Evolutionary conservation across 2,888 invertebrate genomes (phyloP), one percentile per base, ranked within the genome.

Genomic region (Balanococcus diminutus): DNA sequence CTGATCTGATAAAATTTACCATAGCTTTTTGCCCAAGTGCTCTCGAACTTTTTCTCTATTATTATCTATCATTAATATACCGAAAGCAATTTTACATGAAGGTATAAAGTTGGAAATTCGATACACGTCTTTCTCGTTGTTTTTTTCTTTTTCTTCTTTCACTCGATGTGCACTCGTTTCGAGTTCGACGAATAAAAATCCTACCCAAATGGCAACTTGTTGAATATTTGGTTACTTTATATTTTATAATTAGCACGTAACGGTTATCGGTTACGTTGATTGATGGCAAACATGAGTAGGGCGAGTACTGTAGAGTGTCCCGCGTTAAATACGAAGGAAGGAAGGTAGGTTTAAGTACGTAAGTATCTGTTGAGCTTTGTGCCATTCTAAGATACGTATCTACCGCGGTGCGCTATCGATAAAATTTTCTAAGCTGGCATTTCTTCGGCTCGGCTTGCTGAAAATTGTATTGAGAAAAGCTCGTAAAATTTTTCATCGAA

Each of bases 1-100:
- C 36, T 81, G 81, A 81, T 81, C 81, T 81, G 81, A 81, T 81
- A 81, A 56, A 56, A 81, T 81, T 39, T n/a, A 81, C 81, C 11
- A 39, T 81, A 19, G 81, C 81, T 81, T 81, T 81, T 75, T 75
- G 36, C 36, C 36, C 1, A 19, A 81, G 81, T 81, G 39, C 39
- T 39, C 81, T 81, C 19, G 22, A 81, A 81, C 81, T 32, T 81
- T 81, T 81, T 36, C 39, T 39, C 31, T 36, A 32, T 81, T 81
- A 32, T 39, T 81, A 81, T 81, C 19, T n/a, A 81, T 81, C 81
- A 39, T 81, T 39, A 39, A 81, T 81, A 39, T 19, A 11, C 56
- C 56, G 22, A 56, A n/a, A 56, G 56, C 56, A 56, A 81, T 81
- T 81, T n/a, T 81, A 81, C 81, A 81, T 81, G 36, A 36, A 39